Conservation (phyloP, 2,113 vertebrate genomes). For the Hippolais icterina region DNA sequence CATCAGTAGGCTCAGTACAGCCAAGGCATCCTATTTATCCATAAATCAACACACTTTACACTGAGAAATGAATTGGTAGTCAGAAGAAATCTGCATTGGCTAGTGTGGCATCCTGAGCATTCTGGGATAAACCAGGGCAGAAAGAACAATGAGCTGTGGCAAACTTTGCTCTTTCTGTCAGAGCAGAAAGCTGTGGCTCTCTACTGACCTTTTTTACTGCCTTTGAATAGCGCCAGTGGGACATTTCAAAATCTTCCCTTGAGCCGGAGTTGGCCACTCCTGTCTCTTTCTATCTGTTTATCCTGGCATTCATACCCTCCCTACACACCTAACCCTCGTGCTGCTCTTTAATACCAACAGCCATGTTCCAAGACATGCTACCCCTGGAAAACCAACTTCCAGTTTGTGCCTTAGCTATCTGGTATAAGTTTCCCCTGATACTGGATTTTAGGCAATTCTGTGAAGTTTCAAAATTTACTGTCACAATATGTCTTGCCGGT, state of each 20-base stretch:
- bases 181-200: not conserved
- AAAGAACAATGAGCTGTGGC: not conserved
- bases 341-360: not conserved
- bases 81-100: not conserved
- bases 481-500: not conserved
- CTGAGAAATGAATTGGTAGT: not conserved
- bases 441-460: not conserved
- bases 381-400: not conserved
- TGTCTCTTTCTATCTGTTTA: not conserved
- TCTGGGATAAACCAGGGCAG: not conserved
- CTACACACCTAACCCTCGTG: rapidly evolving
- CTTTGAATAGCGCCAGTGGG: not conserved
- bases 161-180: not conserved
- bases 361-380: rapidly evolving
- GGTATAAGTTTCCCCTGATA: not conserved
- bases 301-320: not conserved
- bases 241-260: not conserved
- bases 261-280: not conserved
- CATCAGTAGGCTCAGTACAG: not conserved
- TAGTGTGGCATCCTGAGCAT: not conserved
- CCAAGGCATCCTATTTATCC: not conserved
- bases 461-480: not conserved
- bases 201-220: not conserved
- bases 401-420: not conserved
- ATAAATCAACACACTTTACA: not conserved